These are phyloP conservation scores for Bembecia ichneumoniformis DNA, from an alignment of 2,888 invertebrate genomes.

Conservation along the genomic window DNA sequence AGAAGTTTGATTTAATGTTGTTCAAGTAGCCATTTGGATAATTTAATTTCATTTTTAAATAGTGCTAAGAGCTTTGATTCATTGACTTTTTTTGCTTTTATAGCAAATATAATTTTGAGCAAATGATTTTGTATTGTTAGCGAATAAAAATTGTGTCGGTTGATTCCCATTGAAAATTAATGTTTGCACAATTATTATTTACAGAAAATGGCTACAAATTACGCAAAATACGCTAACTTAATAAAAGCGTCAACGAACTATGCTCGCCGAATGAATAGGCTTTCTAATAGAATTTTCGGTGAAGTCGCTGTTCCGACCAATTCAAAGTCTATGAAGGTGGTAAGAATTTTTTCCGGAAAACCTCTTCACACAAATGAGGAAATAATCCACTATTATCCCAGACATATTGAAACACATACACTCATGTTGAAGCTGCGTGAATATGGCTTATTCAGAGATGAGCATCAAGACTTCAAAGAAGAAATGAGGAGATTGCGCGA, in stretches of 20 bases:
- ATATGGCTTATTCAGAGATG: conserved; percentile 88
- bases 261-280: conserved; percentile 85
- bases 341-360: conserved; percentile 81
- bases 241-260: conserved; percentile 82
- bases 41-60: too few relatives aligned
- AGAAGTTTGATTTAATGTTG: too few relatives aligned
- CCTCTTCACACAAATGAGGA: conserved; percentile 82
- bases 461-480: conserved; percentile 90
- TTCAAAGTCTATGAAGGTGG: conserved; percentile 83
- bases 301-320: conserved; percentile 86
- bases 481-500: conserved; percentile 85
- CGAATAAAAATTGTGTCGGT: neutral
- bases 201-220: conserved; percentile 67
- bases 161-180: neutral
- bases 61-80: too few relatives aligned
- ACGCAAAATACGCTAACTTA: conserved; percentile 80
- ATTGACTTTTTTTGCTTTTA: too few relatives aligned
- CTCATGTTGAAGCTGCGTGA: conserved; percentile 81
- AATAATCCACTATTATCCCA: conserved; percentile 87
- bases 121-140: neutral
- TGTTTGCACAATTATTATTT: too few relatives aligned
- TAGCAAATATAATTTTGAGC: neutral
- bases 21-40: too few relatives aligned
- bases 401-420: conserved; percentile 81
- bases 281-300: conserved; percentile 91